Evolutionary conservation across 2,888 invertebrate species (phyloP).

Genomic region (Apamea crenata): DNA sequence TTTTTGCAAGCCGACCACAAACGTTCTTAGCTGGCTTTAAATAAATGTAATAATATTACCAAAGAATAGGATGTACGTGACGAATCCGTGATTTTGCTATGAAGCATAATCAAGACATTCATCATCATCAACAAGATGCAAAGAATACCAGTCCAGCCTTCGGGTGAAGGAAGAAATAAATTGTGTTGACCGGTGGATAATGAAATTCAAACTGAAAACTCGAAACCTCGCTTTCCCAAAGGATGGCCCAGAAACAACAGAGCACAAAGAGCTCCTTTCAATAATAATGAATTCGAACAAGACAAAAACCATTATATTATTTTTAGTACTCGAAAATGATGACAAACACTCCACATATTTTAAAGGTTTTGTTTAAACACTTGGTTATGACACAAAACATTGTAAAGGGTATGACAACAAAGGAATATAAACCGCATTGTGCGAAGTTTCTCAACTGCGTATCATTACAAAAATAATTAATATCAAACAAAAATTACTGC

Average conservation of each 20-base stretch:
- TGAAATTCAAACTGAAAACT: conserved; percentile 4
- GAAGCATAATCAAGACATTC: conserved; percentile 16
- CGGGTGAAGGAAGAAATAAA: not conserved
- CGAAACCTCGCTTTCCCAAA: not conserved
- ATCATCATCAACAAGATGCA: not conserved
- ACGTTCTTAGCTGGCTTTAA: conserved; percentile 26
- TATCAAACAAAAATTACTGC: conserved; percentile 35
- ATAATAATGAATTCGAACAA: conserved; percentile 29
- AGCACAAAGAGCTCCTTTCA: conserved; percentile 12
- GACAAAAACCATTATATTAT: conserved; percentile 39
- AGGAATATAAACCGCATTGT: conserved; percentile 56
- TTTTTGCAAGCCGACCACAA: conserved; percentile 53
- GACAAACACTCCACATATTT: conserved; percentile 50
- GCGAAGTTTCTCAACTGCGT: conserved; percentile 33
- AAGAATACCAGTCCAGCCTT: not conserved
- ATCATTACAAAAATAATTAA: conserved; percentile 46
- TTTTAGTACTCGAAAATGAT: conserved; percentile 48
- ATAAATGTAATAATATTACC: conserved; percentile 33
- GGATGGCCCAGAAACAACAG: conserved; percentile 11
- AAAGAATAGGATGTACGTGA: conserved; percentile 32
- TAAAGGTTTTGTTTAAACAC: conserved; percentile 50
- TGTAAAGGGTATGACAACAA: conserved; percentile 53
- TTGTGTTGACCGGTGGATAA: not conserved
- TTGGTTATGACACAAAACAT: conserved; percentile 46
- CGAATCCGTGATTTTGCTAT: conserved; percentile 46